Percentiles rank a stretch among this genome's conserved stretches.
These are phyloP conservation scores for Gadus macrocephalus DNA, from an alignment of 2,113 vertebrate species.

Conservation along the genomic window DNA sequence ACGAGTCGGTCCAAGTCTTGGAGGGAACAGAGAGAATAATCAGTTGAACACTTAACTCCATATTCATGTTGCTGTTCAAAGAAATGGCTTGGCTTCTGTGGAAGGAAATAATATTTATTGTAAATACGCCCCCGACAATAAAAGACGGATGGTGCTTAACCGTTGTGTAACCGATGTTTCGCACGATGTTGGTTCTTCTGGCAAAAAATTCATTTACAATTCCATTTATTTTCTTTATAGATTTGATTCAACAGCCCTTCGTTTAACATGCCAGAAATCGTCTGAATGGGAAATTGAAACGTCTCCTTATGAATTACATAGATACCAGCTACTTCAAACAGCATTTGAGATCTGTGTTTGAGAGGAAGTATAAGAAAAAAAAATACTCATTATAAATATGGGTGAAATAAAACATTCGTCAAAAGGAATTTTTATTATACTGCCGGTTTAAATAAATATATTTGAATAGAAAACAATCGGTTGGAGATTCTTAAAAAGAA, in stretches of 20 bases:
- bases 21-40: not conserved
- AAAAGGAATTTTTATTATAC: slow-evolving; percentile 65
- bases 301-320: slow-evolving; percentile 19
- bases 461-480: slow-evolving; percentile 48
- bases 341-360: slow-evolving; percentile 55
- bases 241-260: slow-evolving; percentile 37
- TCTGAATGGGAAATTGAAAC: slow-evolving; percentile 29
- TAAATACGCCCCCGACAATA: slow-evolving; percentile 1
- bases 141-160: slow-evolving; percentile 39
- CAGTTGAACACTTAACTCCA: not conserved
- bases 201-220: slow-evolving; percentile 24
- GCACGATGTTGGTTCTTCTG: not conserved
- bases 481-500: slow-evolving; percentile 40
- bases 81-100: not conserved
- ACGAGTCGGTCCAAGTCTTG: not conserved
- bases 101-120: not conserved
- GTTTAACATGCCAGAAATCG: slow-evolving; percentile 13
- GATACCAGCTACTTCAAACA: slow-evolving; percentile 54
- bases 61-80: not conserved
- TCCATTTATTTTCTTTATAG: slow-evolving; percentile 11
- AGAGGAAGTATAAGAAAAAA: slow-evolving; percentile 40
- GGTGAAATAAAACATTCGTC: slow-evolving; percentile 60
- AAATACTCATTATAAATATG: slow-evolving; percentile 61
- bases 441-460: slow-evolving; percentile 21
- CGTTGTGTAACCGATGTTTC: slow-evolving; percentile 37